A percentile compares a stretch with the other conserved stretches of the same genome.
Conservation (phyloP, 2,888 invertebrate genomes). For the Leptarthrus brevirostris region DNA sequence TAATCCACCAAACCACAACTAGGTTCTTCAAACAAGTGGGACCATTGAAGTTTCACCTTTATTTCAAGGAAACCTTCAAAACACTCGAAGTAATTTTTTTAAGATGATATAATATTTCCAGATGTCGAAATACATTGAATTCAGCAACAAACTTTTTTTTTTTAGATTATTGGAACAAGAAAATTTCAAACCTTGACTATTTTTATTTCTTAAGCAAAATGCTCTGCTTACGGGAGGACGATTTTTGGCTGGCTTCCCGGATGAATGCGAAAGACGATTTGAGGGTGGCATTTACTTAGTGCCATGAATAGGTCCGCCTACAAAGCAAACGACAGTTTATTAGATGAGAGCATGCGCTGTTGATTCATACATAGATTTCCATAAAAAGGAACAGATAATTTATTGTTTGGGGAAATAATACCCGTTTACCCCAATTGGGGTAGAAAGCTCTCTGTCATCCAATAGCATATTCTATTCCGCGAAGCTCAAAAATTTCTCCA, state of each 20-base stretch:
- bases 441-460: constrained; percentile 13
- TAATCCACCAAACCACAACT: no score
- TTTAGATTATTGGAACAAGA: neutral
- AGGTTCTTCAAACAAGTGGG: no score
- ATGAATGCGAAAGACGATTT: constrained; percentile 10
- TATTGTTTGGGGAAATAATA: constrained; percentile 27
- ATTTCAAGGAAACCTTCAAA: no score
- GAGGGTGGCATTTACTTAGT: constrained; percentile 9
- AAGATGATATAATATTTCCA: no score
- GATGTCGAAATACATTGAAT: no score
- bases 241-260: constrained; percentile 2
- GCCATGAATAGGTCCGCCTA: constrained; percentile 26
- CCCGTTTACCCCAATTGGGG: constrained; percentile 21
- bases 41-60: no score
- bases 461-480: constrained; percentile 1
- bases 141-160: no score
- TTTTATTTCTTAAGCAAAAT: neutral
- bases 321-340: neutral
- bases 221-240: neutral
- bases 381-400: constrained; percentile 19
- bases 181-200: neutral
- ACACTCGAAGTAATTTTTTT: no score
- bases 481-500: neutral
- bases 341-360: constrained; percentile 16
- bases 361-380: neutral